A percentile compares a stretch with the other conserved stretches of the same genome.
phyloP scores from a whole-genome alignment of 2,888 invertebrate species.

The Lacanobia wlatinum region DNA sequence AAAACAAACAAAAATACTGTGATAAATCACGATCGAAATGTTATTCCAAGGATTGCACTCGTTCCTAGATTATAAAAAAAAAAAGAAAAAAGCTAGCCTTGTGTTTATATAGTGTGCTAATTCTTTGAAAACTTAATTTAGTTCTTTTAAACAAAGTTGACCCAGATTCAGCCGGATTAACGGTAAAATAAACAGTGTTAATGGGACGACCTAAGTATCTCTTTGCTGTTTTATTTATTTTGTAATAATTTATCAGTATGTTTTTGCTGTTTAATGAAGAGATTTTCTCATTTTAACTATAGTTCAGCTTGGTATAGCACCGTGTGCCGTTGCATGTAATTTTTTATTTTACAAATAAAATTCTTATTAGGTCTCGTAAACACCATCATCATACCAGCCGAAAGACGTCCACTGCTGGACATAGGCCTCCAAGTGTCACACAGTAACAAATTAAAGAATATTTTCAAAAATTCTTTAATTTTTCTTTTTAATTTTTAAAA shows the following conservation, averaged over 20 bases:
- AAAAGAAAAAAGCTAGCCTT: neutral
- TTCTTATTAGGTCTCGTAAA: too few species aligned
- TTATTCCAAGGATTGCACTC: neutral
- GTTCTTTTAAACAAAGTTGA: slow-evolving; percentile 14
- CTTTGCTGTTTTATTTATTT: neutral
- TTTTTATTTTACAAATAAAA: too few species aligned
- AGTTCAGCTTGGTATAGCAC: too few species aligned
- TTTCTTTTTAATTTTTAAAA: too few species aligned
- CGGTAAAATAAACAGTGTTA: slow-evolving; percentile 17
- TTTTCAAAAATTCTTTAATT: too few species aligned
- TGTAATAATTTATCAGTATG: neutral
- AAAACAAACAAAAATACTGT: too few species aligned
- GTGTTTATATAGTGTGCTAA: neutral
- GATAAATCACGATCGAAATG: neutral
- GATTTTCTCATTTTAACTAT: too few species aligned
- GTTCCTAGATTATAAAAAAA: neutral
- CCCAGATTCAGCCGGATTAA: neutral
- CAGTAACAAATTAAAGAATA: too few species aligned
- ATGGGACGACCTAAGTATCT: slow-evolving; percentile 23
- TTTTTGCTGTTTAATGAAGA: neutral
- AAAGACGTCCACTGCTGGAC: too few species aligned
- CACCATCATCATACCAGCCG: too few species aligned
- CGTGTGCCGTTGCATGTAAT: too few species aligned
- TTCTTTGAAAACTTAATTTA: neutral
- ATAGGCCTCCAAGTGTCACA: too few species aligned